Evolutionary conservation across 1,140 invertebrate genomes (phyloP), one percentile per base, ranked within the genome.

Genomic region (Hylyphantes graminicola): DNA sequence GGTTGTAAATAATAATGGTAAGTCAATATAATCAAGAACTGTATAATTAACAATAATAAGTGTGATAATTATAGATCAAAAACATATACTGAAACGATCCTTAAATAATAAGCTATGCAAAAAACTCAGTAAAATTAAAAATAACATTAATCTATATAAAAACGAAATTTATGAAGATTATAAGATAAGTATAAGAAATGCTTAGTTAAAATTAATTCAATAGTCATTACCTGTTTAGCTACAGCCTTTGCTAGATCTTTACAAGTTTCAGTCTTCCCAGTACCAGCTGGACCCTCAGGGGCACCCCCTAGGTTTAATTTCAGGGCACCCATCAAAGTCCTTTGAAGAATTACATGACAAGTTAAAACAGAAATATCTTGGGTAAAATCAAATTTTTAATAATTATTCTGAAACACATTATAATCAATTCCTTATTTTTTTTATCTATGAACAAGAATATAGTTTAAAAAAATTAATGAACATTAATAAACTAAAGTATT

Each of bases 161-260:
- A 35, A 35, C 35, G 5, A 35, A n/a, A 35, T 35, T 35, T 35
- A 35, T 35, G 35, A 2, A 35, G 35, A 35, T 35, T 35, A 35
- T 35, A n/a, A n/a, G n/a, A n/a, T n/a, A n/a, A n/a, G n/a, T n/a
- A n/a, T n/a, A 35, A 35, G n/a, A n/a, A 35, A 35, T 35, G 5
- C 35, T 15, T 61, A 15, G 17, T 15, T 61, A 65, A 65, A 7
- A 65, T 17, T 19, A 19, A n/a, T n/a, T 11, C n/a, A 19, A 19
- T 19, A 6, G 17, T 65, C 13, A 59, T n/a, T 74, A 78, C 83
- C 61, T 86, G 86, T 89, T 96, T 98, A 35, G 96, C 97, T 0
- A 98, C 94, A 8, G 95, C 95, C 90, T 98, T 98, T 2, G 96
- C 96, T 85, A 99, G 91, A 92, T 99, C 97, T 90, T 98, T 98